Evolutionary conservation across 2,797 vertebrate species (phyloP), one percentile per base, ranked within the genome.

Genomic region (Phrynocephalus guinanensis): DNA sequence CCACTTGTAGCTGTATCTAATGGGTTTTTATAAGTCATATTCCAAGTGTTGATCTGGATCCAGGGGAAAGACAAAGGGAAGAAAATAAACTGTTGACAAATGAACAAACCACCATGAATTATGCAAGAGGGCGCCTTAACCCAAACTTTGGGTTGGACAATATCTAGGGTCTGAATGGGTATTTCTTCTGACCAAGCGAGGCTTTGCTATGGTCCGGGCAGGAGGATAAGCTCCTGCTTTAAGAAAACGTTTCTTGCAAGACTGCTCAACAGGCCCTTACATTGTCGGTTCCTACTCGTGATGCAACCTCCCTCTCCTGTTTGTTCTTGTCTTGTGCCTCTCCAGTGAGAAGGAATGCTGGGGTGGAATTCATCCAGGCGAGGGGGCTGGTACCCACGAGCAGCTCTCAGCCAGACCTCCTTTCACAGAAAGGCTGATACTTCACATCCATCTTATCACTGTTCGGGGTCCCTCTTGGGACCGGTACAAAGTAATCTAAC

Each of bases 331-430:
- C 80, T 73, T 78, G 66, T 77, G 24, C 28, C 83, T 77, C 52
- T 26, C 63, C 22, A 88, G 44, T 26, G 7, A 63, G 85, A 71
- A 81, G 63, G 56, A 75, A 50, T 10, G 73, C n/a, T 88, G 75
- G 78, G 78, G 75, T 68, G 56, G 16, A 75, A 30, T 88, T 78
- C 78, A 67, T 68, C 18, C 66, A 83, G 60, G 30, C 33, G 44
- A 7, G 1, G 48, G 56, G 79, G 76, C 33, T 85, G 87, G 85
- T 85, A 81, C 85, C 83, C 83, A 88, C 22, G 26, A 81, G 44
- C 71, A 44, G 60, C 24, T 52, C 68, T 85, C 30, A 81, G 83
- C 78, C 83, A 85, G 73, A 76, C 60, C 56, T 44, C 28, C 26
- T 68, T 76, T 68, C 72, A 85, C 44, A 68, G 83, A 80, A 81